Evolutionary conservation across 1,140 invertebrate genomes (phyloP).

Genomic region (Philotrypesis tridentata): DNA sequence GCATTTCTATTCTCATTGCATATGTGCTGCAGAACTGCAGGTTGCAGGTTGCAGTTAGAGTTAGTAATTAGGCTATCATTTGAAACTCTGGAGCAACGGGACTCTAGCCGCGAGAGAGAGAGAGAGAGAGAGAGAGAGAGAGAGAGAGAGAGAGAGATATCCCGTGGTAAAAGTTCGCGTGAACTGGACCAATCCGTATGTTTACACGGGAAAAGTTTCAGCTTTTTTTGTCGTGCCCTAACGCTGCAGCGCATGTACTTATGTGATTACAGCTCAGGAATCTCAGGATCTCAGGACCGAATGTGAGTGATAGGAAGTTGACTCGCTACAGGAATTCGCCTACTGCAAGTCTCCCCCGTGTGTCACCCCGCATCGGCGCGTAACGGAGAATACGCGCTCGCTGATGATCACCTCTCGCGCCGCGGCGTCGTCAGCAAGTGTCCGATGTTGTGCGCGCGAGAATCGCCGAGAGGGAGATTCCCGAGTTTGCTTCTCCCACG

Average conservation of each 20-base stretch:
- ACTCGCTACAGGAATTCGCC: background rate
- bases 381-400: background rate
- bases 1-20: too few species aligned
- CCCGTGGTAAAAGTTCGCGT: background rate
- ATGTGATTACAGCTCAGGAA: background rate
- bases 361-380: too few species aligned
- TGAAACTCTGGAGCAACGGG: too few species aligned
- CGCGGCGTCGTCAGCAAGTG: background rate
- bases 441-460: background rate
- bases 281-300: too few species aligned
- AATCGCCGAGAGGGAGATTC: background rate
- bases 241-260: background rate
- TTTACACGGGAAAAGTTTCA: constrained; percentile 26
- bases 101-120: too few species aligned
- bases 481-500: background rate
- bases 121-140: too few species aligned
- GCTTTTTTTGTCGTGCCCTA: constrained; percentile 1
- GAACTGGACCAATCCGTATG: constrained; percentile 39
- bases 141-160: too few species aligned
- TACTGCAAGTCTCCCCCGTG: background rate
- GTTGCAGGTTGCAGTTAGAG: too few species aligned
- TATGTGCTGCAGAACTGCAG: too few species aligned
- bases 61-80: too few species aligned
- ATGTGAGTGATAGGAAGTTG: background rate
- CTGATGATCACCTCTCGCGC: background rate